Base-by-base conservation (phyloP, 2,888 invertebrate species). In the Cryptops parisi region DNA sequence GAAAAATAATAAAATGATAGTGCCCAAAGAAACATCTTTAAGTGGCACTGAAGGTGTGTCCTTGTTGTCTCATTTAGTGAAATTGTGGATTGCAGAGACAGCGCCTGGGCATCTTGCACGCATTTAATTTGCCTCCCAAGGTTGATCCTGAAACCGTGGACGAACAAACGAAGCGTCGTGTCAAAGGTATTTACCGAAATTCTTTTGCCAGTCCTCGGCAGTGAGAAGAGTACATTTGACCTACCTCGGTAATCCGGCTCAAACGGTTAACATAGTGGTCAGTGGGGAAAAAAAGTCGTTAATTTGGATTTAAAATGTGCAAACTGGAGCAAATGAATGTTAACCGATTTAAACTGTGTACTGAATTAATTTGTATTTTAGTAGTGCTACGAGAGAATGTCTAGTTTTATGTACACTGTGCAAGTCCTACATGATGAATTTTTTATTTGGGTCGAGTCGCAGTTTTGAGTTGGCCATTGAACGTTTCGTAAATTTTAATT, bases 81-180 rank as follows among this genome's bases (percentile, higher is more conserved):
- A 41, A 41, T 41, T 41, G n/a, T 41, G 43, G 24, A 46, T 64
- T 66, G 3, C 77, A 87, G 68, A 79, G 91, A 57, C 88, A 88
- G 65, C 84, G 89, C 67, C 71, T 76, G 2, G 80, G 86, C 48
- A 89, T 93, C 62, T 73, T 93, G 52, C 78, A 79, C 61, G 77
- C 80, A 64, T 76, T 86, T 55, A 84, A 84, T 55, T 74, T 87
- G 61, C 77, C 73, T 60, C 79, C 78, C 57, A 83, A 81, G 65
- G 79, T 79, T 41, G 81, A 84, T 63, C 82, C 82, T 0, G 76
- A 81, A n/a, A 78, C 78, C 57, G 81, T 86, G 2, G 82, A 84
- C 60, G 82, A 82, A 0, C 80, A 81, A 57, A 75, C 80, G 59
- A 82, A 80, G 62, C 77, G 79, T 61, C 81, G 81, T 65, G 77